These are phyloP conservation scores for Lasioglossum lativentre DNA, from an alignment of 2,888 invertebrate genomes.

Conservation along the genomic window DNA sequence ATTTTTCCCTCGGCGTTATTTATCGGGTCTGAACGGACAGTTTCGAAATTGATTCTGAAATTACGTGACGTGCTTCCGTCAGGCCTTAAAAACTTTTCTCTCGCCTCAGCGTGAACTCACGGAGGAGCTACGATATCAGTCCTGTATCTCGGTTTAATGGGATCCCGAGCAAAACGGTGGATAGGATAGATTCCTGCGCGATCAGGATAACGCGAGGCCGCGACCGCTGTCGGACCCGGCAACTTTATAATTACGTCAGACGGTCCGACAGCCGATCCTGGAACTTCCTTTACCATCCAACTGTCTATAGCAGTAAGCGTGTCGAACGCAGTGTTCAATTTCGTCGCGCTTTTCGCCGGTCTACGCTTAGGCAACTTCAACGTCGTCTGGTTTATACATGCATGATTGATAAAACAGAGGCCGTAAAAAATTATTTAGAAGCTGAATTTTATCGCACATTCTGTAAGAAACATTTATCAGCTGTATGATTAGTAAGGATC, in stretches of 20 bases:
- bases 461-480: neutral
- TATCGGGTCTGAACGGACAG: neutral
- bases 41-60: constrained; percentile 41
- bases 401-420: neutral
- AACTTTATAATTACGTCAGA: constrained; percentile 17
- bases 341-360: neutral
- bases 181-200: neutral
- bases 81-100: constrained; percentile 56
- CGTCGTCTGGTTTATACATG: neutral
- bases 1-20: neutral
- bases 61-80: constrained; percentile 21
- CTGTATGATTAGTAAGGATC: neutral
- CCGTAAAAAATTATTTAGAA: neutral
- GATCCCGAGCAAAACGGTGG: neutral
- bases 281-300: neutral
- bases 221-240: neutral
- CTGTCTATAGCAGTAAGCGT: neutral
- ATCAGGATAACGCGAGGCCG: neutral
- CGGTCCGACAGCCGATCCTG: neutral
- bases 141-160: constrained; percentile 3
- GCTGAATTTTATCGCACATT: neutral
- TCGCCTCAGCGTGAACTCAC: constrained; percentile 48
- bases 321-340: neutral
- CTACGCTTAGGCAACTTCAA: neutral
- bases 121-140: constrained; percentile 35